Evolutionary conservation across 2,888 invertebrate genomes (phyloP).

Genomic region (Barypeithes pellucidus): DNA sequence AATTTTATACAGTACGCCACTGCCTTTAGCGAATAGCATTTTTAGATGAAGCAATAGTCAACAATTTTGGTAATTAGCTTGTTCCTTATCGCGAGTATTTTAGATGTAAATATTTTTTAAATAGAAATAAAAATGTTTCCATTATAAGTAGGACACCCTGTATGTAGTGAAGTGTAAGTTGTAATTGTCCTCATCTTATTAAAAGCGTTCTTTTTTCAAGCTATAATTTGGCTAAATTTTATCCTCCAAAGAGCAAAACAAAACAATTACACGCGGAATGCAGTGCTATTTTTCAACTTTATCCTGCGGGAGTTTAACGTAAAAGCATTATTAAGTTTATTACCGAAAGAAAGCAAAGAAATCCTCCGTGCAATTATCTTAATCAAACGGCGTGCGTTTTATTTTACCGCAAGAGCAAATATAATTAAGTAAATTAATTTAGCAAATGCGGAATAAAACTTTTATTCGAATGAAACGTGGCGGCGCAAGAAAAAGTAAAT

Average conservation of each 20-base stretch:
- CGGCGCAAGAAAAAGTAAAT: conserved; percentile 62
- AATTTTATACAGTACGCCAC: too few relatives aligned
- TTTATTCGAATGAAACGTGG: conserved; percentile 51
- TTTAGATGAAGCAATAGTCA: too few relatives aligned
- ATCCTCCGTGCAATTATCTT: conserved; percentile 43
- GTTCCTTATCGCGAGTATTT: too few relatives aligned
- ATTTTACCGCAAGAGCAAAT: conserved; percentile 49
- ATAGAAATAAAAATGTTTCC: too few relatives aligned
- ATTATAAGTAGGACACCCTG: too few relatives aligned
- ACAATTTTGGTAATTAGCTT: too few relatives aligned
- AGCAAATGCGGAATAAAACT: conserved; percentile 55
- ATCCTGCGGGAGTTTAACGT: neutral
- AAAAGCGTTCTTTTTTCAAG: too few relatives aligned
- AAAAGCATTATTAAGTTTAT: conserved; percentile 17
- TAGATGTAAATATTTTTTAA: too few relatives aligned
- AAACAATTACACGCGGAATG: conserved; percentile 2
- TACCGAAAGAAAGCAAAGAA: conserved; percentile 21
- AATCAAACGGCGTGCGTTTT: conserved; percentile 51
- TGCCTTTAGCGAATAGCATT: too few relatives aligned
- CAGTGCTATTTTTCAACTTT: conserved; percentile 13
- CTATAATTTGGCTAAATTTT: neutral
- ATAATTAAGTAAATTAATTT: conserved; percentile 55
- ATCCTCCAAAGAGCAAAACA: neutral
- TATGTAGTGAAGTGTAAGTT: too few relatives aligned
- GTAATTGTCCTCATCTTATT: too few relatives aligned